These are phyloP conservation scores for Microctenopoma lineatum DNA, from an alignment of 2,797 vertebrate species.

Conservation along the genomic window DNA sequence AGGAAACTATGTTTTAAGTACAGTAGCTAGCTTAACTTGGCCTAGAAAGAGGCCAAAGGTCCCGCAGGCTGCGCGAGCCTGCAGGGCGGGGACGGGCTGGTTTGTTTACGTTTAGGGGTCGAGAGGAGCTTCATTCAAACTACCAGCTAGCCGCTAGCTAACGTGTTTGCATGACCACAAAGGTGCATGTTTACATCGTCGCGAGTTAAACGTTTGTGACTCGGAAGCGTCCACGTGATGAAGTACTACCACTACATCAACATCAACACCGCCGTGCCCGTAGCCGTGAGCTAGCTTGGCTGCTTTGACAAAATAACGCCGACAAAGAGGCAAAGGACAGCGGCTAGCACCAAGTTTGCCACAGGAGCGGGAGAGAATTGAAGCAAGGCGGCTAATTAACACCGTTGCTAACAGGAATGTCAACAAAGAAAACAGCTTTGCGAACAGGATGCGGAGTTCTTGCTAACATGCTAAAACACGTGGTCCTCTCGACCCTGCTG, in stretches of 20 bases:
- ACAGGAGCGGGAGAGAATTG: not conserved
- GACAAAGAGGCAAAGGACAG: conserved; percentile 14
- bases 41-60: conserved; percentile 34
- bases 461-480: conserved; percentile 80
- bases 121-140: conserved; percentile 63
- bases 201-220: not conserved
- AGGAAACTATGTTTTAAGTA: rapidly evolving
- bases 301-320: not conserved
- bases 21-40: not conserved
- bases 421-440: conserved; percentile 70
- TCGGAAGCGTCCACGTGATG: not conserved
- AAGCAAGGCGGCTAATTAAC: conserved; percentile 29
- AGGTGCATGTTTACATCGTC: conserved; percentile 21
- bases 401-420: conserved; percentile 59
- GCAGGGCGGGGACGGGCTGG: conserved; percentile 70
- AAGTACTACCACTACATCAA: not conserved
- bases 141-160: conserved; percentile 15
- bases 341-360: conserved; percentile 25
- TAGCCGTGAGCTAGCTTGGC: not conserved
- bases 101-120: conserved; percentile 80
- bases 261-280: not conserved
- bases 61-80: conserved; percentile 17
- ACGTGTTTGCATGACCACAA: conserved; percentile 10
- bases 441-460: conserved; percentile 56
- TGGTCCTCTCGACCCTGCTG: conserved; percentile 55